Conservation (phyloP, 2,888 invertebrate genomes). For the Frankliniella fusca region DNA sequence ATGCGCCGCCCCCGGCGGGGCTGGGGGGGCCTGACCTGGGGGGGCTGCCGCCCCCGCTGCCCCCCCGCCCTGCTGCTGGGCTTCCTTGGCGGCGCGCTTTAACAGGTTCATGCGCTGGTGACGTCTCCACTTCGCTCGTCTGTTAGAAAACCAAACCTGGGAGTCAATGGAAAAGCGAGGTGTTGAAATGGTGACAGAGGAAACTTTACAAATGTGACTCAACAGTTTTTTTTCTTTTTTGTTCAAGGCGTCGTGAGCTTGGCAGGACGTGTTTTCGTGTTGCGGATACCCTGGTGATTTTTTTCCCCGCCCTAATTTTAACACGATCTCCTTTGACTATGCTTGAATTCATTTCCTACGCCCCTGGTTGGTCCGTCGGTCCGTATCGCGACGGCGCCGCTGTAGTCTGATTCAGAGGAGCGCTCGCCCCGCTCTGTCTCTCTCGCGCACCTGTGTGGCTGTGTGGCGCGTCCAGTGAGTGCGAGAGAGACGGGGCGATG, state of each 20-base stretch:
- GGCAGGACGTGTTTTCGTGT: no score
- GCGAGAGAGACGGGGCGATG: no score
- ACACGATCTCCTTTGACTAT: no score
- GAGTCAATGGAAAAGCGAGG: slow-evolving; percentile 53
- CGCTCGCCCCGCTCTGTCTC: no score
- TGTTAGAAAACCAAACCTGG: slow-evolving; percentile 99
- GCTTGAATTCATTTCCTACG: no score
- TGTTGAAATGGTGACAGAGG: slow-evolving; percentile 18
- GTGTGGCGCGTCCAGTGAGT: no score
- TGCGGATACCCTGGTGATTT: no score
- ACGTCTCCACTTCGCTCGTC: slow-evolving; percentile 97
- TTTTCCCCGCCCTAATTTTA: no score
- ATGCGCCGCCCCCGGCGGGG: slow-evolving; percentile 47
- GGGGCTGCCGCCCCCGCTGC: slow-evolving; percentile 34
- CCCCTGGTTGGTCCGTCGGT: no score
- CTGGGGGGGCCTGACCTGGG: slow-evolving; percentile 30
- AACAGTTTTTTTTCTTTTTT: slow-evolving; percentile 26
- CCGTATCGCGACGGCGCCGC: no score
- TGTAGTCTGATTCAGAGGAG: no score
- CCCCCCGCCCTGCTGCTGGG: slow-evolving; percentile 43
- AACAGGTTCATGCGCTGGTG: slow-evolving; percentile 92
- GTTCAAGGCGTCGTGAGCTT: neutral
- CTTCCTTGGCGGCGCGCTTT: slow-evolving; percentile 51
- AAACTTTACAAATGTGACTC: neutral
- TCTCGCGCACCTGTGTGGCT: no score